Percentiles rank a stretch among this genome's conserved stretches.
These are phyloP conservation scores for Meloe dianella DNA, from an alignment of 2,888 invertebrate genomes.

Conservation along the genomic window DNA sequence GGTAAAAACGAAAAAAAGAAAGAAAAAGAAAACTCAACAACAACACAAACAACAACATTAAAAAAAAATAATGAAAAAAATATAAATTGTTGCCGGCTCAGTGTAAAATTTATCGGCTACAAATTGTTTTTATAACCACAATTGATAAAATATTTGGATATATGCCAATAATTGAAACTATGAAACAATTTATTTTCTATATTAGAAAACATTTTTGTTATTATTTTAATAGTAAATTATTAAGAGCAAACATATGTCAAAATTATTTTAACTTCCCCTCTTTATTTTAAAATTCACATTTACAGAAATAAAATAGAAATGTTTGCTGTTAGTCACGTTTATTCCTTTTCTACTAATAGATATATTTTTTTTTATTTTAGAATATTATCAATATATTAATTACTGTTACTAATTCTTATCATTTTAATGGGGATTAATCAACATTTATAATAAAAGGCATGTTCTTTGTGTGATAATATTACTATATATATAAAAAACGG, in stretches of 20 bases:
- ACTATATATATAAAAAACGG: too few species aligned
- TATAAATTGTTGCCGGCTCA: constrained; percentile 26
- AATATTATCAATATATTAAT: not conserved
- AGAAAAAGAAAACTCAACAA: not conserved
- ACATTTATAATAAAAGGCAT: not conserved
- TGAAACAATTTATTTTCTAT: not conserved
- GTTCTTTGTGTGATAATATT: not conserved
- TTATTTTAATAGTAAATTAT: not conserved
- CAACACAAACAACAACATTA: not conserved
- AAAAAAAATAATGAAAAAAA: not conserved
- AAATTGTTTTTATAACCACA: constrained; percentile 15
- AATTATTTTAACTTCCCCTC: not conserved
- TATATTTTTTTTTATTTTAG: not conserved
- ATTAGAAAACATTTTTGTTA: not conserved
- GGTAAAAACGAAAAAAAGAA: constrained; percentile 42
- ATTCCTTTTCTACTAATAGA: constrained; percentile 5
- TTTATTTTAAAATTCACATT: constrained; percentile 12
- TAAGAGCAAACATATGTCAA: constrained; percentile 9
- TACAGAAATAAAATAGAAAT: constrained; percentile 9
- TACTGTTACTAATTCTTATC: not conserved
- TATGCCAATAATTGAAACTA: not conserved
- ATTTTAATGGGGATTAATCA: not conserved
- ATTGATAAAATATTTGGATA: not conserved
- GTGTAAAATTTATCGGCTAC: constrained; percentile 26
- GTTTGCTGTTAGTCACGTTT: constrained; percentile 9